These are phyloP conservation scores for Agriopis leucophaearia DNA, from an alignment of 2,888 invertebrate genomes.

Conservation along the genomic window DNA sequence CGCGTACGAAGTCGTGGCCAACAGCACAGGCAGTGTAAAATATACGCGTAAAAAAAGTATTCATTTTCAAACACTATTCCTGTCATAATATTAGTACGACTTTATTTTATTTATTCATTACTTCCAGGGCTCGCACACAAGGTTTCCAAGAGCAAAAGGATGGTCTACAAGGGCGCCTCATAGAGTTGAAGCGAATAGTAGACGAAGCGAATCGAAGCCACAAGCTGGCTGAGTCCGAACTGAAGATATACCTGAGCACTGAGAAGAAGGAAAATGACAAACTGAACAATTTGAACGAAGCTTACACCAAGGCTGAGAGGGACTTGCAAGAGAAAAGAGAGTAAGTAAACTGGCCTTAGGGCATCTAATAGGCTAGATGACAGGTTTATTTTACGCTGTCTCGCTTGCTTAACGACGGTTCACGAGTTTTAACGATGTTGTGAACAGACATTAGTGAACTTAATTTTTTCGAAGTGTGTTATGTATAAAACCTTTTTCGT, in stretches of 20 bases:
- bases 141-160: slow-evolving; percentile 91
- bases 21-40: too few relatives aligned
- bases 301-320: slow-evolving; percentile 70
- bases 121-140: slow-evolving; percentile 87
- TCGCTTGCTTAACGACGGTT: too few relatives aligned
- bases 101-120: too few relatives aligned
- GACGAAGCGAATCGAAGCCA: slow-evolving; percentile 88
- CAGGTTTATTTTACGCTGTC: too few relatives aligned
- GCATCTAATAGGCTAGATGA: too few relatives aligned
- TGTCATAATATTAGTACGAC: too few relatives aligned
- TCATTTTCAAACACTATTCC: too few relatives aligned
- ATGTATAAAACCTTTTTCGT: not conserved
- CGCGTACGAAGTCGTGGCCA: too few relatives aligned
- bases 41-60: not conserved
- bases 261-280: slow-evolving; percentile 88
- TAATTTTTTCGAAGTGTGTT: too few relatives aligned
- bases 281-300: slow-evolving; percentile 86
- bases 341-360: not conserved
- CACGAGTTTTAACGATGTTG: too few relatives aligned
- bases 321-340: slow-evolving; percentile 82
- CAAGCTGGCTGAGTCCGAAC: slow-evolving; percentile 90
- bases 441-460: too few relatives aligned
- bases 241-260: slow-evolving; percentile 91
- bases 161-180: slow-evolving; percentile 88
- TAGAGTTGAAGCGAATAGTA: slow-evolving; percentile 89